Base-by-base conservation (phyloP, 2,113 vertebrate species). In the Hyaena hyaena region DNA sequence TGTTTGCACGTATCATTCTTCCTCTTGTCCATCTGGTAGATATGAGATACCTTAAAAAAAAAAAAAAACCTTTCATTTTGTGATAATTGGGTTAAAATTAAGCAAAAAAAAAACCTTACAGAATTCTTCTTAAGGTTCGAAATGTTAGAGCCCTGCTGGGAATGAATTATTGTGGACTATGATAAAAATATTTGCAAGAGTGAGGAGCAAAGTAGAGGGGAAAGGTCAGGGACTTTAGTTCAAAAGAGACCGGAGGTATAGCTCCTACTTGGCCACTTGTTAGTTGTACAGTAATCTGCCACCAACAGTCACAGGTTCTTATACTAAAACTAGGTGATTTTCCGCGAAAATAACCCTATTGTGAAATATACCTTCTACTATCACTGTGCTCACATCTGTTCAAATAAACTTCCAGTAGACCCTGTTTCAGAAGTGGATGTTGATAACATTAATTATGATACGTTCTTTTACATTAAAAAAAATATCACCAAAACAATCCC, bases 1-100 rank as follows among this genome's bases (percentile, higher is more conserved):
- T 85, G 68, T 90, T 96, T 85, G 35, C 39, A 97, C 81, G 96
- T 66, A 58, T 89, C 19, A 50, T 79, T 96, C 24, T 90, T 93
- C 94, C 53, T 50, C 68, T 97, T 97, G 68, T 65, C 96, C 84
- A 92, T 97, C 95, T 98, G 91, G 81, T 96, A 95, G 87, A 90
- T 73, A 63, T 24, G 66, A 81, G 97, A 91, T 55, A 74, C 81
- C 89, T 93, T 87, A 96, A 95, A 74, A 81, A 97, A 61, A 33
- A 55, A 17, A 16, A 55, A 53, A 53, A 53, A 53, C 15, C 3
- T 7, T 80, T 28, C 6, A n/a, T 81, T 94, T 88, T 85, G 28
- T 90, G 35, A 48, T 61, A 88, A 90, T 58, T 84, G 1, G 5
- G 10, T 74, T 93, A 81, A 88, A 93, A 90, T 77, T 24, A 87